Evolutionary conservation across 2,113 vertebrate species (phyloP).

Genomic region (Nycticorax nycticorax): DNA sequence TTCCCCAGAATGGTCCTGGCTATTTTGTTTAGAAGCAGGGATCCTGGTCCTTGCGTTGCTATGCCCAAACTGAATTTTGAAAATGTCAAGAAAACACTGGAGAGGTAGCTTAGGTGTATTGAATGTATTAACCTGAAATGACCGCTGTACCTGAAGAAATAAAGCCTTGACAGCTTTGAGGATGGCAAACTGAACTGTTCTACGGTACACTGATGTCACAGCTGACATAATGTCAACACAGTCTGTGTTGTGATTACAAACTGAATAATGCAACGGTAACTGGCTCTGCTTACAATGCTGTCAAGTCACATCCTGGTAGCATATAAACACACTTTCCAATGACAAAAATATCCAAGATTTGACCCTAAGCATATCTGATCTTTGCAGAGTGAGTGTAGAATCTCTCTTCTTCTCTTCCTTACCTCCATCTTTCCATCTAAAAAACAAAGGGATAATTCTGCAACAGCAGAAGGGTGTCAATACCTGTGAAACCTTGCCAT

Average conservation of each 20-base stretch:
- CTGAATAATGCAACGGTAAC: not conserved
- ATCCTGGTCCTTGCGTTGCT: not conserved
- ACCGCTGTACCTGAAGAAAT: not conserved
- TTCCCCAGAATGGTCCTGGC: not conserved
- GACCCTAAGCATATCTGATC: not conserved
- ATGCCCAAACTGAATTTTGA: not conserved
- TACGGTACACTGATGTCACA: not conserved
- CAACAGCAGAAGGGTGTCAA: not conserved
- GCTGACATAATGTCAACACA: not conserved
- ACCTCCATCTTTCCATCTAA: not conserved
- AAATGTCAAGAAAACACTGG: not conserved
- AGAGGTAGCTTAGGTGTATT: not conserved
- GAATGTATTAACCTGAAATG: slow-evolving; percentile 2
- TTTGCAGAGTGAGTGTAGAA: not conserved
- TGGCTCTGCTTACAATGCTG: not conserved
- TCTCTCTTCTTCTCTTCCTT: not conserved
- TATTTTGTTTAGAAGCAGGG: not conserved
- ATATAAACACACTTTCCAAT: not conserved
- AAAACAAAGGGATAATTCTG: not conserved
- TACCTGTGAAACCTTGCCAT: not conserved
- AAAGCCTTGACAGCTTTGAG: not conserved
- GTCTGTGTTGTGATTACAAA: not conserved
- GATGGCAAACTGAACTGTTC: not conserved
- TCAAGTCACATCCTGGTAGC: not conserved
- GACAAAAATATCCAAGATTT: not conserved